Evolutionary conservation across 2,113 vertebrate species (phyloP).

Genomic region (Leiothrix lutea): DNA sequence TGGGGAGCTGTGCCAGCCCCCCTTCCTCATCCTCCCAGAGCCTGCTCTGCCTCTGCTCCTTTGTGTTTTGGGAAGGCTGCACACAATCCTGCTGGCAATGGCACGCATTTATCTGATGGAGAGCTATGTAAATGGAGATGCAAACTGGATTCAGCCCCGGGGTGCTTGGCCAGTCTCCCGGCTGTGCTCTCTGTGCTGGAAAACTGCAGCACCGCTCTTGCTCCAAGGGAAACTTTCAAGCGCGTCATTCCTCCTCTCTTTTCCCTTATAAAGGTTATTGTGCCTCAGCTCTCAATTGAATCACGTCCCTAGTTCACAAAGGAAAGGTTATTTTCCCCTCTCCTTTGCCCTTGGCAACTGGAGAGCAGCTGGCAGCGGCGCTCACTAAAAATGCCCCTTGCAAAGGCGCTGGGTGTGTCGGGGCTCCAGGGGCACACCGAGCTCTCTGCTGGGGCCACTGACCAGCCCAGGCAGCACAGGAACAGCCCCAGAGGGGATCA

Average conservation of each 20-base stretch:
- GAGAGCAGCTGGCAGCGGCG: background rate
- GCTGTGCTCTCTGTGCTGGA: background rate
- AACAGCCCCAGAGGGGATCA: background rate
- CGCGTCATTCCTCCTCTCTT: background rate
- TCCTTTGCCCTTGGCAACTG: background rate
- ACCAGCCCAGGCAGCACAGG: background rate
- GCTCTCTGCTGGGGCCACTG: background rate
- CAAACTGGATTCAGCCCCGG: background rate
- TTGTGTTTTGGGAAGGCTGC: background rate
- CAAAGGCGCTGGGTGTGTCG: background rate
- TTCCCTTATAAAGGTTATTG: background rate
- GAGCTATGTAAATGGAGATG: constrained; percentile 19
- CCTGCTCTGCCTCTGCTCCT: background rate
- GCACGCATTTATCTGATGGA: background rate
- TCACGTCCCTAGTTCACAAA: background rate
- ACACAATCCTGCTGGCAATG: background rate
- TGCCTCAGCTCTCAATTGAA: background rate
- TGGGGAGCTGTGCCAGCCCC: rapidly evolving
- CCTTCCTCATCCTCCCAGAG: background rate
- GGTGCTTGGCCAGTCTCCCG: constrained; percentile 21
- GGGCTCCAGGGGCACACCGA: background rate
- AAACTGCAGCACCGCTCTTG: background rate
- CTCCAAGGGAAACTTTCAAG: constrained; percentile 34
- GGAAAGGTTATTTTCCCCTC: background rate
- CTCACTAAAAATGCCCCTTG: background rate